phyloP scores from a whole-genome alignment of 2,888 invertebrate species.

The Drosophila eohydei region DNA sequence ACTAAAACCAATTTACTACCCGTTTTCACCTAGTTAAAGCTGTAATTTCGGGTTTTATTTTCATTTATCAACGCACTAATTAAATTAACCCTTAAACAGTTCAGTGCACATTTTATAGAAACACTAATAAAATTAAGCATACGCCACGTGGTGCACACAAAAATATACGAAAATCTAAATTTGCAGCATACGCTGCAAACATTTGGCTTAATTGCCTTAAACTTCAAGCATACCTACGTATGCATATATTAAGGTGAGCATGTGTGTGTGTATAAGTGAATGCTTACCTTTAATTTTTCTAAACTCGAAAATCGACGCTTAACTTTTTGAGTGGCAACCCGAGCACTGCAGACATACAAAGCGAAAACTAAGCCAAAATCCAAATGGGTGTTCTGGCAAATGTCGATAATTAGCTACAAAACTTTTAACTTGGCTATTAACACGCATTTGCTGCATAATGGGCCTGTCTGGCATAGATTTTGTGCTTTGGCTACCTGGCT shows the following conservation, averaged over 20 bases:
- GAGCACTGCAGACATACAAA: constrained; percentile 35
- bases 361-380: constrained; percentile 37
- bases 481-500: constrained; percentile 28
- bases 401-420: constrained; percentile 77
- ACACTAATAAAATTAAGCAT: constrained; percentile 42
- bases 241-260: too few relatives aligned
- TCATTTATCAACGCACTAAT: constrained; percentile 10
- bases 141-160: constrained; percentile 29
- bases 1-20: too few relatives aligned
- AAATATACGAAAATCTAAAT: constrained; percentile 16
- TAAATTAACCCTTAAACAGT: constrained; percentile 24
- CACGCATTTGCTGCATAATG: constrained; percentile 73
- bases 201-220: constrained; percentile 47
- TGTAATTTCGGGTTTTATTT: too few relatives aligned
- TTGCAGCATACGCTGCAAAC: constrained; percentile 16
- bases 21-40: too few relatives aligned
- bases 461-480: constrained; percentile 67
- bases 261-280: background rate
- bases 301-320: constrained; percentile 47
- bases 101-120: background rate
- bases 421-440: constrained; percentile 72
- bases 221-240: constrained; percentile 9
- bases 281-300: constrained; percentile 32
- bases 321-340: constrained; percentile 59
- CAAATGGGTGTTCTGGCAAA: constrained; percentile 46